Conservation (phyloP, 2,888 invertebrate species). For the Drosophila merina region DNA sequence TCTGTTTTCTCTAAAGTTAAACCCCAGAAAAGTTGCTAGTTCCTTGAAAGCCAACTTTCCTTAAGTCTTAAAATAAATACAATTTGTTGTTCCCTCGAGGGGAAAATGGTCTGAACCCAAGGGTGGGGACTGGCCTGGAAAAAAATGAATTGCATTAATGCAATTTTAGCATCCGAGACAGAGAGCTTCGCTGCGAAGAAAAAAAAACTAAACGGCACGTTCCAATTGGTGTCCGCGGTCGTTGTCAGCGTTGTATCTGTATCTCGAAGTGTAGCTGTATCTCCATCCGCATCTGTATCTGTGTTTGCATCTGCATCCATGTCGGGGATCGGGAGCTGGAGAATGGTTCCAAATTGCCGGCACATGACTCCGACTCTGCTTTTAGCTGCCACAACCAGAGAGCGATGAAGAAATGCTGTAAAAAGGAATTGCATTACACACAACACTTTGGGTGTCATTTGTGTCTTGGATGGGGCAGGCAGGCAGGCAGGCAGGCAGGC, state of each 20-base stretch:
- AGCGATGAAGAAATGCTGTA: conserved; percentile 47
- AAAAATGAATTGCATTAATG: conserved; percentile 62
- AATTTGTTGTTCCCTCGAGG: conserved; percentile 56
- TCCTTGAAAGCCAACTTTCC: conserved; percentile 6
- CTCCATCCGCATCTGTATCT: conserved; percentile 27
- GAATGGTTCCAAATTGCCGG: conserved; percentile 63
- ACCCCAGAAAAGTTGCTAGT: conserved; percentile 16
- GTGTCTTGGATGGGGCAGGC: conserved; percentile 1
- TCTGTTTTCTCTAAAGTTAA: conserved; percentile 22
- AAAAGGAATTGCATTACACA: conserved; percentile 74
- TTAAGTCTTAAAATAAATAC: conserved; percentile 33
- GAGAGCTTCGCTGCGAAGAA: conserved; percentile 20
- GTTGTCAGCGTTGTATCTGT: conserved; percentile 39
- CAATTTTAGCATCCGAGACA: conserved; percentile 64
- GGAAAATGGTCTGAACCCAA: conserved; percentile 27
- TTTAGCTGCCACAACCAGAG: conserved; percentile 8
- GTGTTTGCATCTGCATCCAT: conserved; percentile 23
- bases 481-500: background rate
- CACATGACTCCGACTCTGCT: conserved; percentile 52
- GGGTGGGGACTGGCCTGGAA: conserved; percentile 6
- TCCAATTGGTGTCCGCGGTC: conserved; percentile 42
- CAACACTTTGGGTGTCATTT: conserved; percentile 56
- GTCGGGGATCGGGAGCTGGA: conserved; percentile 33
- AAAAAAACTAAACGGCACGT: conserved; percentile 53
- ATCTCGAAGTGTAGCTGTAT: conserved; percentile 19